These are phyloP conservation scores for Ondatra zibethicus DNA, from an alignment of 2,113 vertebrate genomes.

Conservation along the genomic window DNA sequence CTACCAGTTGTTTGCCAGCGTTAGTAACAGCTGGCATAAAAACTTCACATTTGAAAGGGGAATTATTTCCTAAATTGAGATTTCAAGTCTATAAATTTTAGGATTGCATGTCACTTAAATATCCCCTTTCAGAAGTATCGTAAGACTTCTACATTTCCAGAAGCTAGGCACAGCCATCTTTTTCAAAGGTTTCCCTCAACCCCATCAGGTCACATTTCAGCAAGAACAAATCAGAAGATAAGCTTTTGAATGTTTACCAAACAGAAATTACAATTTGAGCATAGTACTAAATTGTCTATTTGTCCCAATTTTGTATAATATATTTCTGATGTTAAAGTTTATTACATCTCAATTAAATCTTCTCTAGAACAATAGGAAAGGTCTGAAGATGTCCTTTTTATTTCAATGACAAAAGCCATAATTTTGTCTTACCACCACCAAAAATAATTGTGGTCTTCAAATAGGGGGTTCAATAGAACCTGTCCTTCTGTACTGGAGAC, in stretches of 20 bases:
- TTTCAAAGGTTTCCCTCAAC: neutral
- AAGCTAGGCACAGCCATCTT: neutral
- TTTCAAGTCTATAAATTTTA: neutral
- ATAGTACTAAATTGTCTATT: neutral
- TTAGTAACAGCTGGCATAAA: neutral
- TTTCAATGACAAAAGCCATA: neutral
- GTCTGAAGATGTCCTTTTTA: neutral
- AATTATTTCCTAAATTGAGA: slow-evolving; percentile 1
- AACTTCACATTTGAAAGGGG: neutral
- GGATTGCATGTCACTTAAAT: neutral
- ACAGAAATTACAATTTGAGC: neutral
- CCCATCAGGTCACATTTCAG: neutral
- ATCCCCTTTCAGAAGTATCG: neutral
- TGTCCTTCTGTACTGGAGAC: neutral
- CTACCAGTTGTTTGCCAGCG: neutral
- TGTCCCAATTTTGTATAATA: neutral
- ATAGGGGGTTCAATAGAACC: neutral
- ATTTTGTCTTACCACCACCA: neutral
- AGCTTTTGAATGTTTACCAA: neutral
- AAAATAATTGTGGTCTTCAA: neutral
- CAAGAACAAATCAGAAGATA: neutral
- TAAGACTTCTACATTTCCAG: neutral
- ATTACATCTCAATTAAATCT: slow-evolving; percentile 24
- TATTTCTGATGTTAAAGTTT: neutral
- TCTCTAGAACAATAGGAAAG: neutral